Evolutionary conservation across 2,113 vertebrate species (phyloP), one percentile per base, ranked within the genome.

Genomic region (Mormyrus iriodes): DNA sequence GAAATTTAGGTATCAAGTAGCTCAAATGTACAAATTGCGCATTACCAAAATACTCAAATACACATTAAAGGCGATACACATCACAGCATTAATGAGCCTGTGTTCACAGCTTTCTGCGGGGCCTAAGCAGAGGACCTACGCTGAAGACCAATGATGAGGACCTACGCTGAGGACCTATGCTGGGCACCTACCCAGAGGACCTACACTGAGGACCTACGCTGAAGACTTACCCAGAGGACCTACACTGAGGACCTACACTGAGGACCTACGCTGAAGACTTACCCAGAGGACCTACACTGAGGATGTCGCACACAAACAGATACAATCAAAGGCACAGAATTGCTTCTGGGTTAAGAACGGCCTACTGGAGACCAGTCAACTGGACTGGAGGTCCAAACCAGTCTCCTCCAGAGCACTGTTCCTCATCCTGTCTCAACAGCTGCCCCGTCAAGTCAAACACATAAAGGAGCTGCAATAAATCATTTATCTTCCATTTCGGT

Each of bases 401-500:
- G 83, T 85, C 48, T n/a, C 49, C 27, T 86, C 4, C 48, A 55
- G 27, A 35, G 51, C n/a, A 31, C n/a, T 86, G 27, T 27, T 53
- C 19, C 8, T 88, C 65, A 51, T n/a, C n/a, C 61, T 35, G 3
- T 17, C 15, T 69, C 58, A 19, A 9, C n/a, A 12, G n/a, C 85
- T 6, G 49, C 55, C 48, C 49, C 35, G 2, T n/a, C n/a, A 53
- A 82, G 35, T 73, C 44, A 88, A 44, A 55, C 4, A 42, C 31
- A 82, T 31, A 1, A 88, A 35, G 39, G 27, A 58, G 17, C 15
- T 51, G 19, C 35, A 53, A 82, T 88, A 49, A 88, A 88, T 88
- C 88, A 88, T 88, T 88, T 82, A 88, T 83, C 51, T 88, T 83
- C 51, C 35, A 42, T 31, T 53, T 55, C 8, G 15, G 73, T 17